Evolutionary conservation across 1,140 invertebrate genomes (phyloP).

Genomic region (Eupristina koningsbergeri): DNA sequence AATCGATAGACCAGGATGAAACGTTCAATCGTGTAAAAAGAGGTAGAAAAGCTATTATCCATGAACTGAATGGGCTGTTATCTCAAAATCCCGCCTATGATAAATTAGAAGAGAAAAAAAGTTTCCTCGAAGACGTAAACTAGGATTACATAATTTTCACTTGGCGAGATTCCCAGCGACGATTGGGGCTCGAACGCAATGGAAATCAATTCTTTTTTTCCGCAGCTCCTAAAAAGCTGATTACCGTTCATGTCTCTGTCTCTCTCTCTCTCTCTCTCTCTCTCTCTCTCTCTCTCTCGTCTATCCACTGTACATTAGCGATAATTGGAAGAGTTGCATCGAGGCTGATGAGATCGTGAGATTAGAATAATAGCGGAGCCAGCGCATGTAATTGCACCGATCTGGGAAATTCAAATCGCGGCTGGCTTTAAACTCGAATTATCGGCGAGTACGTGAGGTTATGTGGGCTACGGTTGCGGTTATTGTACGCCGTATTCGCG

Average conservation of each 20-base stretch:
- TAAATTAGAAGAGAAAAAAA: too few relatives aligned
- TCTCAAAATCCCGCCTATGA: too few relatives aligned
- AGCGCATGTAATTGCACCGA: neutral
- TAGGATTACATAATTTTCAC: too few relatives aligned
- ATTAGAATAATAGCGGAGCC: slow-evolving; percentile 19
- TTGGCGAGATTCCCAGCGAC: too few relatives aligned
- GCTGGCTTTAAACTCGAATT: neutral
- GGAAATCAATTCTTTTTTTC: neutral
- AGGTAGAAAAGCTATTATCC: too few relatives aligned
- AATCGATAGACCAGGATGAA: too few relatives aligned
- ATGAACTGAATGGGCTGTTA: too few relatives aligned
- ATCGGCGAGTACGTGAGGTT: neutral
- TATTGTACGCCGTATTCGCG: neutral
- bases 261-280: neutral
- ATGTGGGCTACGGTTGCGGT: neutral
- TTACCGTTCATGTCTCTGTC: neutral
- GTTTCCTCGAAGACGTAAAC: too few relatives aligned
- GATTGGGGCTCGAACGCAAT: too few relatives aligned
- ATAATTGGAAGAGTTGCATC: neutral
- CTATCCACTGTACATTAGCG: too few relatives aligned
- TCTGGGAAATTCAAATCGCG: slow-evolving; percentile 7
- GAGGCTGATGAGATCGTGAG: neutral
- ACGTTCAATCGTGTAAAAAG: too few relatives aligned
- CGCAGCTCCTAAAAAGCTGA: neutral
- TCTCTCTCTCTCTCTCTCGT: neutral